Base-by-base conservation (phyloP, 1,140 invertebrate genomes). In the Aphaenogaster ashmeadi region DNA sequence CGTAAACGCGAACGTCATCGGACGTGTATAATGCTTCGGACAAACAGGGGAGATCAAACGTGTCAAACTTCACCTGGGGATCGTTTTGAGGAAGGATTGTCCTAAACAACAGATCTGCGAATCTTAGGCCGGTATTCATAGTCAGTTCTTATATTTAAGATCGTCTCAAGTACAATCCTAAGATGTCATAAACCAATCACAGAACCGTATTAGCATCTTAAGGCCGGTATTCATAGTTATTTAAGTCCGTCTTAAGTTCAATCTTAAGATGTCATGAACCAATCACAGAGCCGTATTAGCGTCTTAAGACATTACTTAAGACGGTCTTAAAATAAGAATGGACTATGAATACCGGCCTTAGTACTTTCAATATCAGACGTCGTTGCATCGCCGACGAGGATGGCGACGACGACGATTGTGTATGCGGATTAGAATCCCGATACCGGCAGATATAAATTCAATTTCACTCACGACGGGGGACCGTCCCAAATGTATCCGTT, bases 381-480 rank as follows among this genome's bases (percentile, higher is more conserved):
- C 69, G 11, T 72, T 15, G 47, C 27, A 60, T 27, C 21, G 21
- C 15, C 27, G n/a, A 9, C 54, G 36, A n/a, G 18, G n/a, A 47
- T 2, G 7, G 66, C 67, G 2, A 15, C n/a, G 21, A 27, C 33
- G 33, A 38, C 47, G 75, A n/a, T 36, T 7, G 15, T 47, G 11
- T 15, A 18, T 36, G 18, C 11, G 77, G 6, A 81, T 81, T 81
- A 81, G 21, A 54, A 69, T 81, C 71, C 60, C 44, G 41, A 66
- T 33, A 21, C 7, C 47, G 15, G 13, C 64, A 13, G 36, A 81
- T 54, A 81, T 54, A 69, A 81, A 81, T 81, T 81, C 21, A 69
- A 69, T 80, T 69, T 50, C 4, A 18, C 13, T 27, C 7, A 11
- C 44, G n/a, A 52, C 33, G 33, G 8, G 1, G 15, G 21, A 6